A percentile compares a stretch with the other conserved stretches of the same genome.
Evolutionary conservation across 2,888 invertebrate genomes (phyloP).

Genomic region (Eristalinus sepulchralis): DNA sequence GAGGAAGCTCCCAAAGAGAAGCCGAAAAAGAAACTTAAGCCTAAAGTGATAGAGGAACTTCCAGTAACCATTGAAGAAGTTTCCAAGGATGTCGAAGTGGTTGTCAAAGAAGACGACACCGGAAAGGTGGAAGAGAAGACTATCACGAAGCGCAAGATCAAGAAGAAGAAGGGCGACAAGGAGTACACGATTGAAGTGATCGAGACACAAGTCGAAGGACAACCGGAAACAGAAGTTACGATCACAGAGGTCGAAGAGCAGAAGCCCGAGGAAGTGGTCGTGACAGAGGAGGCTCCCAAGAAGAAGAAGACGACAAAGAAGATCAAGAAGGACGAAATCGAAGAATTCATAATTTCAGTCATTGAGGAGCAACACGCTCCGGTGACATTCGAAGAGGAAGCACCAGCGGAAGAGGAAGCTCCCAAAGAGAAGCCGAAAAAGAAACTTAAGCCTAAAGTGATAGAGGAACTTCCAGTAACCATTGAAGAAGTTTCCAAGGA

Average conservation of each 20-base stretch:
- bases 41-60: slow-evolving; percentile 51
- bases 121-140: slow-evolving; percentile 8
- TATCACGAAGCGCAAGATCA: neutral
- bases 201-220: slow-evolving; percentile 57
- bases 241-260: slow-evolving; percentile 44
- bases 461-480: slow-evolving; percentile 69
- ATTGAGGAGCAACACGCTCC: slow-evolving; percentile 75
- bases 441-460: slow-evolving; percentile 67
- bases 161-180: neutral
- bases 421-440: slow-evolving; percentile 44
- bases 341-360: slow-evolving; percentile 76
- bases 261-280: slow-evolving; percentile 78
- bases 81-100: slow-evolving; percentile 69
- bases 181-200: neutral
- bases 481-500: slow-evolving; percentile 74
- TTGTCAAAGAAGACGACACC: slow-evolving; percentile 48
- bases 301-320: slow-evolving; percentile 73
- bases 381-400: slow-evolving; percentile 51
- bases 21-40: slow-evolving; percentile 46
- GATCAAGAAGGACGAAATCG: slow-evolving; percentile 74
- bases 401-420: too few species aligned
- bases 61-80: slow-evolving; percentile 66
- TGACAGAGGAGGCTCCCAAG: slow-evolving; percentile 37
- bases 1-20: slow-evolving; percentile 66
- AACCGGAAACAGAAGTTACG: slow-evolving; percentile 66